Evolutionary conservation across 1,140 invertebrate species (phyloP).

Genomic region (Laupala kohalensis): DNA sequence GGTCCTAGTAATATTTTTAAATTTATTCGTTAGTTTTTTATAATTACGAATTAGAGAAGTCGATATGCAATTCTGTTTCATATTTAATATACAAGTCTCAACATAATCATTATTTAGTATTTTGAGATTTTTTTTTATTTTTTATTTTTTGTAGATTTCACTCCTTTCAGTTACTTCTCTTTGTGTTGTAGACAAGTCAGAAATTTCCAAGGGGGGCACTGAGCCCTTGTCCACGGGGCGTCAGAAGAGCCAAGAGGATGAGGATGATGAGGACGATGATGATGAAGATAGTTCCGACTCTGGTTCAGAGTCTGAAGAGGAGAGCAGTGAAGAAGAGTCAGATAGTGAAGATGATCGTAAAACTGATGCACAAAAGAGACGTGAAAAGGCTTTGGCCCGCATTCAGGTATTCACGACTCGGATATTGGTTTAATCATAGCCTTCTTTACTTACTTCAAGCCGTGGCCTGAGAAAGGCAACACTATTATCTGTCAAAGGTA

Average conservation of each 20-base stretch:
- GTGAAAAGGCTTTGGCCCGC: slow-evolving; percentile 46
- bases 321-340: slow-evolving; percentile 15
- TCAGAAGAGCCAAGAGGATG: slow-evolving; percentile 32
- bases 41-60: too few relatives aligned
- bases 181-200: slow-evolving; percentile 5
- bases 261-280: slow-evolving; percentile 19
- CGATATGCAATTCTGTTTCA: too few relatives aligned
- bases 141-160: not conserved
- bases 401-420: slow-evolving; percentile 59
- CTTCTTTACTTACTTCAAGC: too few relatives aligned
- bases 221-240: slow-evolving; percentile 21
- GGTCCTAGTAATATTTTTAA: too few relatives aligned
- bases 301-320: slow-evolving; percentile 18
- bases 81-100: too few relatives aligned
- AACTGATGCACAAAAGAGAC: slow-evolving; percentile 48
- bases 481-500: too few relatives aligned
- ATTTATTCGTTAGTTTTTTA: too few relatives aligned
- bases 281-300: slow-evolving; percentile 24
- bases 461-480: too few relatives aligned
- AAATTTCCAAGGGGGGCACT: slow-evolving; percentile 18
- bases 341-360: slow-evolving; percentile 34
- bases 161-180: not conserved
- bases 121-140: too few relatives aligned
- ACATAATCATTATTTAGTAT: too few relatives aligned
- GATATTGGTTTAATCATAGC: too few relatives aligned